A percentile compares a stretch with the other conserved stretches of the same genome.
These are phyloP conservation scores for Rhopalosiphum padi DNA, from an alignment of 1,140 invertebrate species.

Conservation along the genomic window DNA sequence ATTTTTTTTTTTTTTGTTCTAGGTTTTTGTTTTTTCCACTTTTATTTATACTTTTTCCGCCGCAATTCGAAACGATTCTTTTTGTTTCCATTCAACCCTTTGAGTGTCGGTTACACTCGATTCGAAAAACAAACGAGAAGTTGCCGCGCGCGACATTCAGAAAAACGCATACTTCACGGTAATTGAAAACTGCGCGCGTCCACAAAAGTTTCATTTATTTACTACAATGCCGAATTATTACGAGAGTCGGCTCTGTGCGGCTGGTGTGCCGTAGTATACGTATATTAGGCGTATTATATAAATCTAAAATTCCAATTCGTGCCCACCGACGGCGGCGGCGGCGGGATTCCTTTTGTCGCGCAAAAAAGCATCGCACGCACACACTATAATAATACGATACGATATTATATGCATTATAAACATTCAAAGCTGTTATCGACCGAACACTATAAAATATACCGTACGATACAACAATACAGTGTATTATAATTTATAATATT, in stretches of 20 bases:
- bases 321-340: background rate
- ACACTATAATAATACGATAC: too few species aligned
- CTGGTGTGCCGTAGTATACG: fast-evolving
- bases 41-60: slow-evolving; percentile 16
- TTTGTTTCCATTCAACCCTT: slow-evolving; percentile 39
- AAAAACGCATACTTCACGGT: background rate
- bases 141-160: background rate
- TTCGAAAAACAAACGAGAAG: background rate
- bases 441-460: background rate
- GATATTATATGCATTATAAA: background rate
- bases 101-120: slow-evolving; percentile 23
- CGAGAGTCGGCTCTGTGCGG: background rate
- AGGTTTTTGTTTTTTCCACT: slow-evolving; percentile 18
- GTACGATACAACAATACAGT: background rate
- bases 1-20: slow-evolving; percentile 21
- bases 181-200: background rate
- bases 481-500: too few species aligned
- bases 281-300: background rate
- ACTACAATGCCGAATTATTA: background rate
- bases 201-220: slow-evolving; percentile 19
- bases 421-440: background rate
- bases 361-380: background rate
- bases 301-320: background rate
- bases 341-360: background rate
- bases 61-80: background rate